Evolutionary conservation across 2,888 invertebrate genomes (phyloP).

Genomic region (Caenorhabditis sp.): DNA sequence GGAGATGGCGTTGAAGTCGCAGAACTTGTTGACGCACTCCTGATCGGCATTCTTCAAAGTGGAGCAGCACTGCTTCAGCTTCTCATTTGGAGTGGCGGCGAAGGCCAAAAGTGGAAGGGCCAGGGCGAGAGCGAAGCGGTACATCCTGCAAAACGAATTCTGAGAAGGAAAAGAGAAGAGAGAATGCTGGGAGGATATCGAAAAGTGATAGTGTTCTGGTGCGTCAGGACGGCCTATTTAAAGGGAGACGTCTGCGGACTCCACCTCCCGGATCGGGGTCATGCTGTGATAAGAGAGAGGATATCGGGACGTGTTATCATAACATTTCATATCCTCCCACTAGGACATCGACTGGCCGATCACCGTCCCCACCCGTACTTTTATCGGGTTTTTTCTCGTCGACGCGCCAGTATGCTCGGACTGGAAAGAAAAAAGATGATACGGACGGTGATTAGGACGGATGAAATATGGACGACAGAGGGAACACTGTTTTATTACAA

Average conservation of each 20-base stretch:
- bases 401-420: not conserved
- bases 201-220: slow-evolving; percentile 5
- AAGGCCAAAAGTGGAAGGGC: slow-evolving; percentile 34
- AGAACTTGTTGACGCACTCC: slow-evolving; percentile 76
- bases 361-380: slow-evolving; percentile 21
- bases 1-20: slow-evolving; percentile 76
- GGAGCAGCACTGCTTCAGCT: slow-evolving; percentile 75
- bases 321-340: slow-evolving; percentile 30
- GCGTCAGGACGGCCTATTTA: slow-evolving; percentile 11
- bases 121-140: slow-evolving; percentile 32
- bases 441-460: not conserved
- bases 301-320: slow-evolving; percentile 13
- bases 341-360: slow-evolving; percentile 10
- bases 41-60: slow-evolving; percentile 75
- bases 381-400: slow-evolving; percentile 41
- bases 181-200: not conserved
- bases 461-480: too few relatives aligned
- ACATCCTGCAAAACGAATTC: slow-evolving; percentile 5
- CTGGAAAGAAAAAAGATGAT: not conserved
- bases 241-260: not conserved
- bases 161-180: not conserved
- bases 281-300: slow-evolving; percentile 27
- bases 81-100: slow-evolving; percentile 69
- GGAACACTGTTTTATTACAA: slow-evolving; percentile 19
- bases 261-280: slow-evolving; percentile 34